Evolutionary conservation across 1,140 invertebrate species (phyloP).

Genomic region (Oedothorax gibbosus): DNA sequence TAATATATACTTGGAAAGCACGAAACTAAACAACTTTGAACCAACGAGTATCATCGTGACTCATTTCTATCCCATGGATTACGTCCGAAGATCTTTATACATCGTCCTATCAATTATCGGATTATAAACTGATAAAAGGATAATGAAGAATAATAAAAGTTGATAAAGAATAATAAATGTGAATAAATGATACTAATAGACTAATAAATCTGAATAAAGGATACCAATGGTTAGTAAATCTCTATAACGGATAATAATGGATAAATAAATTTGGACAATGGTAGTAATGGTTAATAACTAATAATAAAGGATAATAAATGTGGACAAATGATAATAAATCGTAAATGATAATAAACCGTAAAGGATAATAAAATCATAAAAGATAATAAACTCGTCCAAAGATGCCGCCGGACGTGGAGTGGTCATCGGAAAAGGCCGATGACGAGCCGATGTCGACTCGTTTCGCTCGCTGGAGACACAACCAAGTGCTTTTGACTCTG

Average conservation of each 20-base stretch:
- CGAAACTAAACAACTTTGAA: no score
- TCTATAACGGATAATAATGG: background rate
- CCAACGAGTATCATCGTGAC: no score
- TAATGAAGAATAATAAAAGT: no score
- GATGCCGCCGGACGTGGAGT: constrained; percentile 55
- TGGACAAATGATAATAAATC: background rate
- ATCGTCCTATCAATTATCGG: no score
- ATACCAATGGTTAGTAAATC: background rate
- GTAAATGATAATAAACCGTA: background rate
- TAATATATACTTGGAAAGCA: no score
- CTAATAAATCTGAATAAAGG: no score
- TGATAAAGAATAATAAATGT: no score
- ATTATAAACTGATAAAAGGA: no score
- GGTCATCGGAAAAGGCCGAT: constrained; percentile 46
- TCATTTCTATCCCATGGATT: no score
- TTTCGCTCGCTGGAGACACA: constrained; percentile 48
- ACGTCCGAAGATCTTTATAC: no score
- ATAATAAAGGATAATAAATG: background rate
- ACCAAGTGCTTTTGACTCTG: constrained; percentile 45
- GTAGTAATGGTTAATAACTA: background rate
- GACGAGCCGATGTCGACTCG: constrained; percentile 34
- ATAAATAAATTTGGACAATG: background rate
- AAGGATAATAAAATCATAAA: background rate
- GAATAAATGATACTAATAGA: no score
- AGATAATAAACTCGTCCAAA: background rate